These are phyloP conservation scores for Torymus tubicola DNA, from an alignment of 2,888 invertebrate species.

Conservation along the genomic window DNA sequence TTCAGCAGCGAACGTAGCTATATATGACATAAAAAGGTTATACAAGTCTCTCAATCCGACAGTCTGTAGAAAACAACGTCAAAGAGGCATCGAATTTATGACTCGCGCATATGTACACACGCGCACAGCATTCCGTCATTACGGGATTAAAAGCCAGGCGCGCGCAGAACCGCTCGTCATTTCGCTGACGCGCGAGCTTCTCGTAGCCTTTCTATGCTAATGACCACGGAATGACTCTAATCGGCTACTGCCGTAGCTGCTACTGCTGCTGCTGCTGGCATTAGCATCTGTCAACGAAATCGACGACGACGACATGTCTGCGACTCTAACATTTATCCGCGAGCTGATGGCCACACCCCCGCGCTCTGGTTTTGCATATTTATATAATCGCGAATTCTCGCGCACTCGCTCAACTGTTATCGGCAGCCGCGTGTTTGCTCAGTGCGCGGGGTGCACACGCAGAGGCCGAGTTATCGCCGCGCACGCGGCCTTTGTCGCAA, in stretches of 20 bases:
- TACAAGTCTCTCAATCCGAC: neutral
- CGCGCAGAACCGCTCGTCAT: slow-evolving; percentile 30
- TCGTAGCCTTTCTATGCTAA: slow-evolving; percentile 36
- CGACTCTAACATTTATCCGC: too few species aligned
- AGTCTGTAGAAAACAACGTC: neutral
- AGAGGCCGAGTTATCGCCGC: too few species aligned
- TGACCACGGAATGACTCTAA: neutral
- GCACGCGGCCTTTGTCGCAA: neutral
- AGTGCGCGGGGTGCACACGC: too few species aligned
- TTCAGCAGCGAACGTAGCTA: neutral
- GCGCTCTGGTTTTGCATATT: neutral
- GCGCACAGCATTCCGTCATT: neutral
- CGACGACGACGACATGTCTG: neutral
- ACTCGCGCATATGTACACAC: too few species aligned
- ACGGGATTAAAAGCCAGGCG: slow-evolving; percentile 17
- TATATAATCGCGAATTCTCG: too few species aligned
- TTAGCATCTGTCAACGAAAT: slow-evolving; percentile 47
- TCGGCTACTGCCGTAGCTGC: slow-evolving; percentile 7
- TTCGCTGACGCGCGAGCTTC: slow-evolving; percentile 9
- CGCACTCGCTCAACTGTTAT: too few species aligned
- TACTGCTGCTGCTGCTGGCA: neutral
- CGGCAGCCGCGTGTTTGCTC: too few species aligned
- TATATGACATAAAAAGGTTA: slow-evolving; percentile 25
- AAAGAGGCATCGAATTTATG: too few species aligned
- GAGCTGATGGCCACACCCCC: slow-evolving; percentile 31